A percentile compares a stretch with the other conserved stretches of the same genome.
phyloP scores from a whole-genome alignment of 2,888 invertebrate species.

The Anaspis maculata region DNA sequence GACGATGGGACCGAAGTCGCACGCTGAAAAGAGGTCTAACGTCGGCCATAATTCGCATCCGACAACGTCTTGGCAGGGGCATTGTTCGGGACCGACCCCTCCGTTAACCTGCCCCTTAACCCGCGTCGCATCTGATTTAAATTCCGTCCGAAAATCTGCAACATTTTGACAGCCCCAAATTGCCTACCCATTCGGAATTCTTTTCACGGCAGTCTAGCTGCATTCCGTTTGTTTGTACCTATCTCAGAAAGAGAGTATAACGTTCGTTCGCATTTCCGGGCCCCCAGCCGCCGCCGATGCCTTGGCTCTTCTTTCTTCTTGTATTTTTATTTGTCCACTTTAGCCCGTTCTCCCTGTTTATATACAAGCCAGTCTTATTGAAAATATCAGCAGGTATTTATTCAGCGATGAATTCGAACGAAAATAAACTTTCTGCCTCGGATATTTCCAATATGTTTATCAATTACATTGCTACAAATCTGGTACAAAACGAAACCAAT shows the following conservation, averaged over 20 bases:
- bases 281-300: too few species aligned
- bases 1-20: too few species aligned
- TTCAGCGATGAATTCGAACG: slow-evolving; percentile 15
- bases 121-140: slow-evolving; percentile 16
- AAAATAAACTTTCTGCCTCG: slow-evolving; percentile 17
- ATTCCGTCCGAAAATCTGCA: slow-evolving; percentile 7
- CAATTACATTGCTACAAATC: slow-evolving; percentile 24
- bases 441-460: slow-evolving; percentile 26
- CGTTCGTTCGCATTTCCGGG: slow-evolving; percentile 12
- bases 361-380: slow-evolving; percentile 16
- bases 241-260: too few species aligned
- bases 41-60: too few species aligned
- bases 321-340: slow-evolving; percentile 21
- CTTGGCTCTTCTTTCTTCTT: too few species aligned
- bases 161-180: slow-evolving; percentile 6
- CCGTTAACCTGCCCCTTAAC: too few species aligned
- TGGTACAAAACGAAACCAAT: slow-evolving; percentile 11
- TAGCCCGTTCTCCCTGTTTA: slow-evolving; percentile 16
- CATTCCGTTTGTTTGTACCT: slow-evolving; percentile 7
- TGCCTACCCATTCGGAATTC: slow-evolving; percentile 8
- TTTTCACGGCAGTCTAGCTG: slow-evolving; percentile 5
- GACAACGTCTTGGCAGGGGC: too few species aligned
- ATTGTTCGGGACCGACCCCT: too few species aligned
- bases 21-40: too few species aligned
- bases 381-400: slow-evolving; percentile 21